A percentile compares a stretch with the other conserved stretches of the same genome.
These are phyloP conservation scores for Psittacus erithacus DNA, from an alignment of 2,113 vertebrate species.

Conservation along the genomic window DNA sequence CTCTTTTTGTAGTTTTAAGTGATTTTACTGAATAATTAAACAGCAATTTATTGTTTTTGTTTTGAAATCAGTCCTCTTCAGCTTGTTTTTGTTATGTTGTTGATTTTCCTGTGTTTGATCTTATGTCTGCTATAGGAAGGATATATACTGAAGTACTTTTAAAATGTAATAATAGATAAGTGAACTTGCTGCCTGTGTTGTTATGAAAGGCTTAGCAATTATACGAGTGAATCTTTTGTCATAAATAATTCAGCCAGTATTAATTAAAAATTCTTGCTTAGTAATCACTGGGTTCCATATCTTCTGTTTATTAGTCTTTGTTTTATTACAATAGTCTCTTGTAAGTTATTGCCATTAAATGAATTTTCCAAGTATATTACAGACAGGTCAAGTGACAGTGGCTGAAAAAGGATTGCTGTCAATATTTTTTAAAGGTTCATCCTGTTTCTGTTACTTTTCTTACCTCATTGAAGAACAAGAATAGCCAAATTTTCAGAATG, in stretches of 20 bases:
- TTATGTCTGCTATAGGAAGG: neutral
- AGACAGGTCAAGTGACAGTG: neutral
- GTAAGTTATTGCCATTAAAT: neutral
- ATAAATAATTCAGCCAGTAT: constrained; percentile 60
- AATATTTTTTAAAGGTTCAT: neutral
- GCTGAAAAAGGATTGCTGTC: neutral
- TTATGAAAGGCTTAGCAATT: neutral
- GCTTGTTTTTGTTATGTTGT: neutral
- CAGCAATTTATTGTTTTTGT: neutral
- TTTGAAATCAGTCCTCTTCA: neutral
- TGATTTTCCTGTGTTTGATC: neutral
- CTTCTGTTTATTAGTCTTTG: constrained; percentile 10
- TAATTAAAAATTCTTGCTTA: constrained; percentile 60
- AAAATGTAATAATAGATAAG: neutral
- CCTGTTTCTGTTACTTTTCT: neutral
- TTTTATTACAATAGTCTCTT: neutral
- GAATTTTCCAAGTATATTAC: neutral
- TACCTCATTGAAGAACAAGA: neutral
- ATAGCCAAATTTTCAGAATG: neutral
- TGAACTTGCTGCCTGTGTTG: neutral
- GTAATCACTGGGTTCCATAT: neutral
- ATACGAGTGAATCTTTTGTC: neutral
- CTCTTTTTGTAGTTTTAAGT: neutral
- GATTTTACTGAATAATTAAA: constrained; percentile 47
- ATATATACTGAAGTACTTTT: neutral